A percentile compares a stretch with the other conserved stretches of the same genome.
These are phyloP conservation scores for Anabacerthia variegaticeps DNA, from an alignment of 2,797 vertebrate species.

Conservation along the genomic window DNA sequence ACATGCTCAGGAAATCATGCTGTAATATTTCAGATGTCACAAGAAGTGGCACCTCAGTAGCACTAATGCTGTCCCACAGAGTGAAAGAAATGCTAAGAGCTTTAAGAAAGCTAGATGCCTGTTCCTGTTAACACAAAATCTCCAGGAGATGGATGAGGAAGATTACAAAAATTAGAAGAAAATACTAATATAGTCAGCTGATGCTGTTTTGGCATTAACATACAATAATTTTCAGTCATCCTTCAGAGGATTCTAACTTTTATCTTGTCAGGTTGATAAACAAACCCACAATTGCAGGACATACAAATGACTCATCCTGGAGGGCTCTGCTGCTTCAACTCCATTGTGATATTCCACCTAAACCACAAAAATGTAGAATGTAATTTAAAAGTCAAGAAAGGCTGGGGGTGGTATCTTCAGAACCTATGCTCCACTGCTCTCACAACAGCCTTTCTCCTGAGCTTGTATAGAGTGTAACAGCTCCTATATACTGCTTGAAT, in stretches of 20 bases:
- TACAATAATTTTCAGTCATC: background rate
- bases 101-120: background rate
- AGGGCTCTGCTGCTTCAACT: background rate
- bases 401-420: background rate
- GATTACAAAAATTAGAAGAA: background rate
- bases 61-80: background rate
- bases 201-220: background rate
- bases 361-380: background rate
- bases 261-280: background rate
- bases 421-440: background rate
- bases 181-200: background rate
- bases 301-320: background rate
- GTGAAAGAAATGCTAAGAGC: background rate
- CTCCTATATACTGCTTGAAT: background rate
- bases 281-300: slow-evolving; percentile 12
- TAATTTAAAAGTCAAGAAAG: background rate
- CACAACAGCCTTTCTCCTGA: rapidly evolving
- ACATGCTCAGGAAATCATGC: background rate
- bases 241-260: slow-evolving; percentile 1
- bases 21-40: background rate
- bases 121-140: background rate
- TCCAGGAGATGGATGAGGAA: background rate
- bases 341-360: background rate
- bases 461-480: background rate
- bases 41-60: background rate